Conservation (phyloP, 2,888 invertebrate species). For the Polietes domitor region DNA sequence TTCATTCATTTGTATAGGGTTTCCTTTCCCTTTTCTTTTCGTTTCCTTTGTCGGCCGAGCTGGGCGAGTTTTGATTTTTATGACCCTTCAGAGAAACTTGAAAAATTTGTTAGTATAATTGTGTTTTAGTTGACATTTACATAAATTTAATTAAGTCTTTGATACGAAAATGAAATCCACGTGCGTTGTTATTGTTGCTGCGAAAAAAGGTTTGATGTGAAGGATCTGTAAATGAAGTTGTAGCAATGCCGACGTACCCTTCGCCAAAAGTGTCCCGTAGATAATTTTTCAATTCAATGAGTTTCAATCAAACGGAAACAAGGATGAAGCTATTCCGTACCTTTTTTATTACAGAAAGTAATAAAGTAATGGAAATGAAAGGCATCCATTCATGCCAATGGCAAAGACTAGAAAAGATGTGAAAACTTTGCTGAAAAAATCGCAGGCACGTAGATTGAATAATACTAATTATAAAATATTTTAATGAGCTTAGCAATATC, state of each 20-base stretch:
- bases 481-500: too few species aligned
- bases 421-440: too few species aligned
- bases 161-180: conserved; percentile 3
- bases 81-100: conserved; percentile 28
- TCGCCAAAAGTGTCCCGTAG: background rate
- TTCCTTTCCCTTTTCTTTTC: background rate
- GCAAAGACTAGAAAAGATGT: too few species aligned
- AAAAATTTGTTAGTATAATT: conserved; percentile 22
- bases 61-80: conserved; percentile 20
- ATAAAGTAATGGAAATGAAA: background rate
- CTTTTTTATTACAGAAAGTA: background rate
- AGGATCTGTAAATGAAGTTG: background rate
- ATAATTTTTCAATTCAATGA: background rate
- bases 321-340: background rate
- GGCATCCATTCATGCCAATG: background rate
- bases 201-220: background rate
- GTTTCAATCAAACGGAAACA: background rate
- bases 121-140: conserved; percentile 47
- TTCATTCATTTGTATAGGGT: conserved; percentile 40
- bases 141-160: conserved; percentile 52
- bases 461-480: too few species aligned
- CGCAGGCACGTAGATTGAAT: too few species aligned
- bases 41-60: background rate
- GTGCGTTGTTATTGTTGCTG: background rate
- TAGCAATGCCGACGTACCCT: background rate